Evolutionary conservation across 2,113 vertebrate species (phyloP).

Genomic region (Pitta sordida): DNA sequence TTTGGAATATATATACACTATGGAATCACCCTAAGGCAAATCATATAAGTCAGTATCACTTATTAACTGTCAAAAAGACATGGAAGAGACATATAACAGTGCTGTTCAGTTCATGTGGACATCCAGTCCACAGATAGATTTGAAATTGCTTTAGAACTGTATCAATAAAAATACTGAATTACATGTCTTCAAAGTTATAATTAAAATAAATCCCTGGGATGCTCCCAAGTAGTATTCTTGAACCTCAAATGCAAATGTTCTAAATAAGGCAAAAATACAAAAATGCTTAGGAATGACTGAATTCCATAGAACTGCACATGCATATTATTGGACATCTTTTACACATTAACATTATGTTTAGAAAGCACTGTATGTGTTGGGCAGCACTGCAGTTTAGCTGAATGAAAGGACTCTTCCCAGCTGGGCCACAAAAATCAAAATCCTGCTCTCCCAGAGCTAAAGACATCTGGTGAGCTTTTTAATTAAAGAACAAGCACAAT

Average conservation of each 20-base stretch:
- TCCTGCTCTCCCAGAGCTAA: neutral
- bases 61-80: neutral
- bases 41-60: neutral
- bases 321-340: neutral
- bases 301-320: neutral
- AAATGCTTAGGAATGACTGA: neutral
- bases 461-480: neutral
- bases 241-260: neutral
- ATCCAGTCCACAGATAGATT: neutral
- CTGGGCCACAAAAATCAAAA: neutral
- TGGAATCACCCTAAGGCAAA: too few species aligned
- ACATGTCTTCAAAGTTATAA: neutral
- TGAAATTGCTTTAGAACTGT: neutral
- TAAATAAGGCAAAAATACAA: slow-evolving; percentile 35
- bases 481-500: neutral
- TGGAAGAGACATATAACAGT: rapidly evolving
- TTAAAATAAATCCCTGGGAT: slow-evolving; percentile 5
- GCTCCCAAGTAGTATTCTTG: neutral
- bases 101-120: neutral
- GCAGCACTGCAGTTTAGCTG: neutral
- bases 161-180: neutral
- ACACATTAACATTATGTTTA: neutral
- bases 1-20: too few species aligned
- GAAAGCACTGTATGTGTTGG: neutral
- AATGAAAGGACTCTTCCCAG: neutral